Evolutionary conservation across 1,140 invertebrate species (phyloP).

Genomic region (Drosophila rhopaloa): DNA sequence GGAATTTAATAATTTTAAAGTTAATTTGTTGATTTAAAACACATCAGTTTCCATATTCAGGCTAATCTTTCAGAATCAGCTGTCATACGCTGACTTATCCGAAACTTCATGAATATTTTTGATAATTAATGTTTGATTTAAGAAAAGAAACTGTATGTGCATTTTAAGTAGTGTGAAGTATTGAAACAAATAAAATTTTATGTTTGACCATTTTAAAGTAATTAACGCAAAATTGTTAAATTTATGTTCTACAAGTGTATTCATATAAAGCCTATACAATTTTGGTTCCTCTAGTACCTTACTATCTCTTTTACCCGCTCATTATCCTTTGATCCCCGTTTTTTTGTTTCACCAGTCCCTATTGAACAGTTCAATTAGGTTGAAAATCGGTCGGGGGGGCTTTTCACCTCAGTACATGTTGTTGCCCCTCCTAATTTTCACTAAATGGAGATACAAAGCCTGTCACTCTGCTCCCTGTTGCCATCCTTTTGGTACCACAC

Average conservation of each 20-base stretch:
- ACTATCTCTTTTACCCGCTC: not conserved
- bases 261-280: not conserved
- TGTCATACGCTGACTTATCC: too few relatives aligned
- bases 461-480: conserved; percentile 13
- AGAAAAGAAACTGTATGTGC: too few relatives aligned
- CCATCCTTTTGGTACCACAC: not conserved
- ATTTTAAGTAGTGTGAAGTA: too few relatives aligned
- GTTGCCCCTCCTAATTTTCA: conserved; percentile 33
- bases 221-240: too few relatives aligned
- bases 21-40: too few relatives aligned
- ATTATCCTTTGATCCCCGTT: not conserved
- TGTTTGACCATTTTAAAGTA: too few relatives aligned
- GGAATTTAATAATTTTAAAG: not conserved
- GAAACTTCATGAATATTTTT: too few relatives aligned
- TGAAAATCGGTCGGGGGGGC: conserved; percentile 22
- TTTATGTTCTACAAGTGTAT: not conserved
- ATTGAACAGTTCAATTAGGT: conserved; percentile 39
- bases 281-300: conserved; percentile 1
- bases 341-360: not conserved
- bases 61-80: too few relatives aligned
- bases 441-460: conserved; percentile 37
- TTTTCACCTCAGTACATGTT: conserved; percentile 33
- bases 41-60: too few relatives aligned
- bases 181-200: too few relatives aligned
- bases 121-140: too few relatives aligned